Conservation (phyloP, 1,140 invertebrate species). For the Tribolium madens region DNA sequence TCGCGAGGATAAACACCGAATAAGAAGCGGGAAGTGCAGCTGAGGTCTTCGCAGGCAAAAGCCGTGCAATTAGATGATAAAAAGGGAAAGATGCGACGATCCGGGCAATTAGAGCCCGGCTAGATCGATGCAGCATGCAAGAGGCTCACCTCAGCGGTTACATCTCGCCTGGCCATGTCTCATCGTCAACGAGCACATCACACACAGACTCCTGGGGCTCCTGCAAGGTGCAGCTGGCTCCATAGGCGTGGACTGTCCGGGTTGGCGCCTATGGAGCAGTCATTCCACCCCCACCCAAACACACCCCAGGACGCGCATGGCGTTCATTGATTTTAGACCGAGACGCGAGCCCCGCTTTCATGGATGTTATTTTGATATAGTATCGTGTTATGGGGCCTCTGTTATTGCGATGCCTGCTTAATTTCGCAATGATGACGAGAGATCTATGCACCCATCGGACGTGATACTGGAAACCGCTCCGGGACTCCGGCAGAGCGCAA, state of each 20-base stretch:
- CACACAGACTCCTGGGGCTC: slow-evolving; percentile 60
- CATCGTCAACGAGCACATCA: slow-evolving; percentile 58
- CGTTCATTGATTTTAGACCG: slow-evolving; percentile 60
- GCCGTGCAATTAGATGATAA: slow-evolving; percentile 25
- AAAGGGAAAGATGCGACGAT: background rate
- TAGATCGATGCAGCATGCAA: slow-evolving; percentile 40
- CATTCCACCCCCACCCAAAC: slow-evolving; percentile 55
- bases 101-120: slow-evolving; percentile 23
- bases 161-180: slow-evolving; percentile 57
- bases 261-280: slow-evolving; percentile 62
- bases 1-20: slow-evolving; percentile 1
- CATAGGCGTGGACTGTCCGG: slow-evolving; percentile 66
- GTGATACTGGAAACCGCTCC: background rate
- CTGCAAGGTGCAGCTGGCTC: slow-evolving; percentile 63
- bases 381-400: slow-evolving; percentile 51
- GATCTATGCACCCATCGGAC: slow-evolving; percentile 8
- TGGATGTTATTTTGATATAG: slow-evolving; percentile 55
- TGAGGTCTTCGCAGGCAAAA: background rate
- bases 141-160: slow-evolving; percentile 60
- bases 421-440: slow-evolving; percentile 38
- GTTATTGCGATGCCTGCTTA: slow-evolving; percentile 50
- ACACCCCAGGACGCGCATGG: slow-evolving; percentile 59
- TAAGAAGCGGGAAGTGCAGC: slow-evolving; percentile 26
- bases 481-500: background rate
- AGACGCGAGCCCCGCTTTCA: slow-evolving; percentile 51